Evolutionary conservation across 2,888 invertebrate genomes (phyloP).

Genomic region (Eremobia ochroleuca): DNA sequence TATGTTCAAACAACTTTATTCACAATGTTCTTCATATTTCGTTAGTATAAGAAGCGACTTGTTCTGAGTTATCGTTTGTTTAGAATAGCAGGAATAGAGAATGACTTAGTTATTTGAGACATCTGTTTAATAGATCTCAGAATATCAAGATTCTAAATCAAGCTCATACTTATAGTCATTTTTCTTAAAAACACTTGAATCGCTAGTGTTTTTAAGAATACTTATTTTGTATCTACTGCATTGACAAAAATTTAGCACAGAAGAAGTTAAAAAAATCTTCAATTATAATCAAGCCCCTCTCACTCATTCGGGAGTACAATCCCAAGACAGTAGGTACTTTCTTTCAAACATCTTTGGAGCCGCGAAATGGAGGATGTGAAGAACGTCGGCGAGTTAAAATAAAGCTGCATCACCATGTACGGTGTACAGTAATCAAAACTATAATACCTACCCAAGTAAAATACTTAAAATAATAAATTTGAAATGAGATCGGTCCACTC

Average conservation of each 20-base stretch:
- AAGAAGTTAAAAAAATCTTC: not conserved
- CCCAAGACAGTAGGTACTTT: not conserved
- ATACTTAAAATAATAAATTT: not conserved
- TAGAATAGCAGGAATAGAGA: not conserved
- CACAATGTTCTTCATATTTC: constrained; percentile 39
- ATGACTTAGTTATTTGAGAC: not conserved
- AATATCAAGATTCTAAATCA: not conserved
- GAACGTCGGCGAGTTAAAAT: not conserved
- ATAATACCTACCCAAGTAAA: not conserved
- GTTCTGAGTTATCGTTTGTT: constrained; percentile 18
- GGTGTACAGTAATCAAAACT: not conserved
- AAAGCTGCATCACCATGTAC: not conserved
- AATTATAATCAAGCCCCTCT: not conserved
- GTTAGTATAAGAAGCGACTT: constrained; percentile 17
- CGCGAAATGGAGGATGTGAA: not conserved
- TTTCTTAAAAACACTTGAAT: not conserved
- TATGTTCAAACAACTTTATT: constrained; percentile 37
- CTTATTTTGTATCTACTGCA: not conserved
- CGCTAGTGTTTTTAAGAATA: not conserved
- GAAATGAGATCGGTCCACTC: too few species aligned
- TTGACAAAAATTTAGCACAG: too few species aligned
- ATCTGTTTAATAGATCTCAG: not conserved
- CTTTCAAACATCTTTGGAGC: not conserved
- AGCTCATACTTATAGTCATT: not conserved
- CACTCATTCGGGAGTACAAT: not conserved